Conservation (phyloP, 1,140 invertebrate genomes). For the Euwallacea similis region DNA sequence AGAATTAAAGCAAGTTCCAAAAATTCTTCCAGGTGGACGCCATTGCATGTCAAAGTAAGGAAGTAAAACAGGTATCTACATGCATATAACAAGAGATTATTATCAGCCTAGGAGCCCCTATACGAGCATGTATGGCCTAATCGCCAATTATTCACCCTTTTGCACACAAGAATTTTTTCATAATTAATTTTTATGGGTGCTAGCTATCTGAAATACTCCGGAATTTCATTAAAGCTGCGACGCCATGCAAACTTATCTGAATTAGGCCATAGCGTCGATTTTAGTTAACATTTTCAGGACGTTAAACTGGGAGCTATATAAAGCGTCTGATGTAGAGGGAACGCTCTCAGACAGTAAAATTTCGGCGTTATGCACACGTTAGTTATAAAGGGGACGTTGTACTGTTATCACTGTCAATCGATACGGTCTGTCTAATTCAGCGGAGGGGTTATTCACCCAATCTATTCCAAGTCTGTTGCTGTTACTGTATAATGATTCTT, state of each 20-base stretch:
- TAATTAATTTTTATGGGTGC: conserved; percentile 1
- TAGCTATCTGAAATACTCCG: not conserved
- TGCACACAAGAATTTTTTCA: conserved; percentile 4
- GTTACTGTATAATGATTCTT: conserved; percentile 18
- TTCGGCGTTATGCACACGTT: conserved; percentile 19
- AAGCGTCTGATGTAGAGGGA: not conserved
- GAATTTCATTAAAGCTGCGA: not conserved
- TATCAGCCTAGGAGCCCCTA: conserved; percentile 2
- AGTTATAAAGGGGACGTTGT: conserved; percentile 23
- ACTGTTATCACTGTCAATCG: conserved; percentile 26
- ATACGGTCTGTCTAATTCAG: conserved; percentile 22
- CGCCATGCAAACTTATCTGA: too few relatives aligned
- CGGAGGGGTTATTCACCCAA: conserved; percentile 24
- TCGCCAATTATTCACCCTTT: conserved; percentile 2
- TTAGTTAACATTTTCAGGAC: not conserved
- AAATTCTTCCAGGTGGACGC: too few relatives aligned
- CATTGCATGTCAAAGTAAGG: not conserved
- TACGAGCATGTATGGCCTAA: not conserved
- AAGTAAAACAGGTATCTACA: conserved; percentile 7
- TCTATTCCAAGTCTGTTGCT: conserved; percentile 18
- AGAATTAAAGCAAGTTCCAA: too few relatives aligned
- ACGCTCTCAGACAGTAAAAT: conserved; percentile 22
- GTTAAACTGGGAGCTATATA: not conserved
- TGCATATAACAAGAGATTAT: conserved; percentile 1
- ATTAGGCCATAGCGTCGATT: too few relatives aligned